Percentiles rank a stretch among this genome's conserved stretches.
Conservation (phyloP, 2,888 invertebrate species). For the Cordilura impudica region DNA sequence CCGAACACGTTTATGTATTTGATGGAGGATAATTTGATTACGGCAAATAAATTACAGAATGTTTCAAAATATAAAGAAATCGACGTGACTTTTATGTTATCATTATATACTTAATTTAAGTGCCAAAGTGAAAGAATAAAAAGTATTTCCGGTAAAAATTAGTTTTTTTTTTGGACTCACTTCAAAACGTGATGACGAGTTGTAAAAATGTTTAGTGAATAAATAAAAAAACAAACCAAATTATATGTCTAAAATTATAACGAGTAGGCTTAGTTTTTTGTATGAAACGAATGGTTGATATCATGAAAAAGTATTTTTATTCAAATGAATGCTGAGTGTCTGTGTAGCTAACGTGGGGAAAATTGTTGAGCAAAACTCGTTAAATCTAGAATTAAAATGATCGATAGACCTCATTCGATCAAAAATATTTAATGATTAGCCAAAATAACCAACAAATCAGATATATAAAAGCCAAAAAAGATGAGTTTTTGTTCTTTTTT, state of each 20-base stretch:
- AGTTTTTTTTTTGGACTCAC: no score
- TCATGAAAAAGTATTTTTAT: background rate
- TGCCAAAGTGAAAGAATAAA: no score
- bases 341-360: conserved; percentile 43
- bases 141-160: no score
- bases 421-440: conserved; percentile 12
- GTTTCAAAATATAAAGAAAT: no score
- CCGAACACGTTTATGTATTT: no score
- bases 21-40: no score
- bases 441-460: background rate
- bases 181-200: conserved; percentile 12
- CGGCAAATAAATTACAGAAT: no score
- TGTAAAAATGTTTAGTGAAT: conserved; percentile 7
- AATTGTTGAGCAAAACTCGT: conserved; percentile 46
- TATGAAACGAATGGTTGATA: background rate
- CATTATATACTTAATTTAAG: no score
- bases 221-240: background rate
- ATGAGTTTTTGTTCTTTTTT: no score
- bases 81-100: no score
- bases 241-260: background rate
- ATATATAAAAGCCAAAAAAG: no score
- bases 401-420: conserved; percentile 30
- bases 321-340: background rate
- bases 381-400: conserved; percentile 35
- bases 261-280: background rate